A percentile compares a stretch with the other conserved stretches of the same genome.
Conservation (phyloP, 2,797 vertebrate genomes). For the Hemitrygon akajei region DNA sequence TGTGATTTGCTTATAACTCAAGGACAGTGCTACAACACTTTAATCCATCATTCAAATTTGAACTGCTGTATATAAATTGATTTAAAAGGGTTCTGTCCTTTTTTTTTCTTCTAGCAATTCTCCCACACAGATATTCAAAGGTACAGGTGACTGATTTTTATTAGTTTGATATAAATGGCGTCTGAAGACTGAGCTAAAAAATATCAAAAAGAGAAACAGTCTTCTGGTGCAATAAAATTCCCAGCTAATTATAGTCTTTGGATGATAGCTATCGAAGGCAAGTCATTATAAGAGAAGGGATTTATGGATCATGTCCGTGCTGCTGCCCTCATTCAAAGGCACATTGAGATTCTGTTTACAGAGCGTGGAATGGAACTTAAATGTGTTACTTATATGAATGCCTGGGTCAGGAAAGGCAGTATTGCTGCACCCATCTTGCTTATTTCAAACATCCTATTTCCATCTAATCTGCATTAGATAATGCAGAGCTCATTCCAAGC, state of each 20-base stretch:
- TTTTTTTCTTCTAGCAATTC: not conserved
- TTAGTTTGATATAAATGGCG: slow-evolving; percentile 6
- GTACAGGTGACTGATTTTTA: slow-evolving; percentile 23
- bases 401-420: not conserved
- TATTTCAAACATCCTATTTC: slow-evolving; percentile 33
- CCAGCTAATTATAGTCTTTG: slow-evolving; percentile 29
- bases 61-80: slow-evolving; percentile 8
- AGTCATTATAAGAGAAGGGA: slow-evolving; percentile 11
- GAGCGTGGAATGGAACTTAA: slow-evolving; percentile 29
- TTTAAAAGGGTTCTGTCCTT: not conserved
- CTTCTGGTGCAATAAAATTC: slow-evolving; percentile 22
- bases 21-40: not conserved
- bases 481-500: not conserved
- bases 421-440: slow-evolving; percentile 25
- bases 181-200: slow-evolving; percentile 18
- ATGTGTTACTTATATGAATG: slow-evolving; percentile 28
- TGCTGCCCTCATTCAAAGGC: slow-evolving; percentile 31
- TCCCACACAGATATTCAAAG: not conserved
- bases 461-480: slow-evolving; percentile 9
- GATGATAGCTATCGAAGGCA: slow-evolving; percentile 30
- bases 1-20: not conserved
- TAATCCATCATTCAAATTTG: not conserved
- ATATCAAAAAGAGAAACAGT: slow-evolving; percentile 27
- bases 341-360: slow-evolving; percentile 31
- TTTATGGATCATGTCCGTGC: slow-evolving; percentile 28